phyloP scores from a whole-genome alignment of 2,888 invertebrate genomes.

The Diarsia dahlii region DNA sequence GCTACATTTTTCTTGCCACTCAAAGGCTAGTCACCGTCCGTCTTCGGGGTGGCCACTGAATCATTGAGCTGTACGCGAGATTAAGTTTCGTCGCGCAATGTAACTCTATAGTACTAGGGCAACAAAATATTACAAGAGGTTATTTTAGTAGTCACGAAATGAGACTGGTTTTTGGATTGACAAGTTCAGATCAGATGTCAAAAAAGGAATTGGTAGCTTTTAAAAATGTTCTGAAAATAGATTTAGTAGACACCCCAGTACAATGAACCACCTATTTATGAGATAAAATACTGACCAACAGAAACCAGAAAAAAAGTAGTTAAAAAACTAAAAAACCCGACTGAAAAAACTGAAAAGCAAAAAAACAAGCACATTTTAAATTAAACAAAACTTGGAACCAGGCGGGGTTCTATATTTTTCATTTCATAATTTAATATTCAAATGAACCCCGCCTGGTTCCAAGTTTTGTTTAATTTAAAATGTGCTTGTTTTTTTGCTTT shows the following conservation, averaged over 20 bases:
- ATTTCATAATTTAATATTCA: no score
- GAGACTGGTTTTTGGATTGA: slow-evolving; percentile 43
- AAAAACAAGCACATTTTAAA: no score
- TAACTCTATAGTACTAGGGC: slow-evolving; percentile 60
- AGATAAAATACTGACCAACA: not conserved
- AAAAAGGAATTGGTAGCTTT: slow-evolving; percentile 17
- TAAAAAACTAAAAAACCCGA: no score
- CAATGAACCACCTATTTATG: not conserved
- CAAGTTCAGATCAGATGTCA: slow-evolving; percentile 36
- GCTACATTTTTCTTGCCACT: slow-evolving; percentile 21
- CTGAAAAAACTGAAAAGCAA: no score
- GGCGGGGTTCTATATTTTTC: no score
- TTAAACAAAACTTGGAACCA: no score
- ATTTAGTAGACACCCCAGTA: not conserved
- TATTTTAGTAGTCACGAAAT: slow-evolving; percentile 47
- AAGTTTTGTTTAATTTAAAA: no score
- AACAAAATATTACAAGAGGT: slow-evolving; percentile 40
- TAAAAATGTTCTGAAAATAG: not conserved
- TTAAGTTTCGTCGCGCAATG: slow-evolving; percentile 51
- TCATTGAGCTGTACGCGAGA: slow-evolving; percentile 35
- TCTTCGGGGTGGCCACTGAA: slow-evolving; percentile 47
- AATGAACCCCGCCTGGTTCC: no score
- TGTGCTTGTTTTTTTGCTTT: no score
- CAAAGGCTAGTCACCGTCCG: slow-evolving; percentile 23
- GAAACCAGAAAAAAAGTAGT: not conserved